Conservation (phyloP, 2,888 invertebrate species). For the Lepidocyrtinus sp. region DNA sequence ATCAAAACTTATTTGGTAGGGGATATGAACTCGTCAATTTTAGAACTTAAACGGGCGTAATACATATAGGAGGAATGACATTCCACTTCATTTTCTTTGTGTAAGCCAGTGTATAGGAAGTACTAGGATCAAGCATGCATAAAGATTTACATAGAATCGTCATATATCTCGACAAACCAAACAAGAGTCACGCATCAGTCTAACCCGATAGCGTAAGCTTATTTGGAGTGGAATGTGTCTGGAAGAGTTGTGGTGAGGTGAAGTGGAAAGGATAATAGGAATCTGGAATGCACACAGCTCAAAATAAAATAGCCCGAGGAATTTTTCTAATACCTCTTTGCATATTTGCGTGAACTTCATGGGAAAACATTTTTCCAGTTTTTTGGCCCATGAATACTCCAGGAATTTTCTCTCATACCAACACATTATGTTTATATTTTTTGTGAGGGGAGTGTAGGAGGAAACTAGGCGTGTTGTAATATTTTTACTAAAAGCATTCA, state of each 20-base stretch:
- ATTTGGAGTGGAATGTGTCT: slow-evolving; percentile 16
- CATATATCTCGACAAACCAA: slow-evolving; percentile 24
- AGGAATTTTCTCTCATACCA: slow-evolving; percentile 12
- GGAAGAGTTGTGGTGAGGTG: slow-evolving; percentile 16
- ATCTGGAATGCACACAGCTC: background rate
- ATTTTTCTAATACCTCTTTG: slow-evolving; percentile 29
- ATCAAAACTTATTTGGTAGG: background rate
- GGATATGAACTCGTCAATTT: slow-evolving; percentile 1
- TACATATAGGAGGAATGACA: background rate
- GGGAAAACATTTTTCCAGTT: slow-evolving; percentile 5
- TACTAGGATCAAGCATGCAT: slow-evolving; percentile 35
- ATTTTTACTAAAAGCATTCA: background rate
- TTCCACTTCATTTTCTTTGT: slow-evolving; percentile 6
- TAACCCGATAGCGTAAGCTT: background rate
- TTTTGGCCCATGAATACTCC: background rate
- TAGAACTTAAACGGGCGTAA: background rate
- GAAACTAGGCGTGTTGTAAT: slow-evolving; percentile 14
- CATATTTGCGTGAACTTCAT: slow-evolving; percentile 10
- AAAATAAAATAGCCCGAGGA: slow-evolving; percentile 53
- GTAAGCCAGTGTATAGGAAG: background rate
- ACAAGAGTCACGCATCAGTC: slow-evolving; percentile 16
- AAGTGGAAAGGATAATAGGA: slow-evolving; percentile 21
- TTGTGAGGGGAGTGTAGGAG: background rate
- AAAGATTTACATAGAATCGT: slow-evolving; percentile 48
- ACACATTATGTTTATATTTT: slow-evolving; percentile 1